Evolutionary conservation across 2,888 invertebrate genomes (phyloP), one percentile per base, ranked within the genome.

Genomic region (Amiota mariae): DNA sequence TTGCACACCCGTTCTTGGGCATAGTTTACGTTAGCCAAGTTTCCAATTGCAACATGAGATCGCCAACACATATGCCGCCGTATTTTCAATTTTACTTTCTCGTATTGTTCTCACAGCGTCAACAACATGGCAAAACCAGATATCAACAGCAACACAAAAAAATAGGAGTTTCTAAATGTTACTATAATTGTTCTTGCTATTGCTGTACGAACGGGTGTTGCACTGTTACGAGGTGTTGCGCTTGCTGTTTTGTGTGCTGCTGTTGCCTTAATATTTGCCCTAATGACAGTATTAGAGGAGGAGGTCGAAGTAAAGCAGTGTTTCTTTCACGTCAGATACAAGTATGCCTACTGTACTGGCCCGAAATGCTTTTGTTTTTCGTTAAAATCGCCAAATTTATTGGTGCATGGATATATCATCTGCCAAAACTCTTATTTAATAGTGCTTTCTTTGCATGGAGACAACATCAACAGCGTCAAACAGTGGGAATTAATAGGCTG

Each of bases 131-230:
- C 3, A 8, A 59, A n/a, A 54, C 8, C 54, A 59, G 24, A n/a
- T 12, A 36, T 11, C 24, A 12, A 18, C 47, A 48, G 11, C 66
- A 47, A 20, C 66, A 64, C 15, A 46, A 8, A 48, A n/a, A 48
- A 11, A 36, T 10, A 24, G 36, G 15, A 3, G 79, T n/a, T 13
- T 10, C n/a, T 9, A 66, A 73, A 71, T 83, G 82, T 66, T 76
- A 78, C 56, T 83, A 81, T 68, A 83, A 83, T 48, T 83, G 82
- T 12, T 72, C 82, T 10, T 83, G 82, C 71, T 73, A 79, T 10
- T 83, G 82, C 49, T 83, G 82, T 63, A 81, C 82, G 6, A 85
- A 85, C 48, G 82, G 82, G 71, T 83, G 82, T 66, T 83, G 82
- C 11, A 36, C 36, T 36, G 76, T 85, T n/a, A 73, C 78, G 3